phyloP scores from a whole-genome alignment of 2,797 vertebrate genomes.

The Mallotus villosus region DNA sequence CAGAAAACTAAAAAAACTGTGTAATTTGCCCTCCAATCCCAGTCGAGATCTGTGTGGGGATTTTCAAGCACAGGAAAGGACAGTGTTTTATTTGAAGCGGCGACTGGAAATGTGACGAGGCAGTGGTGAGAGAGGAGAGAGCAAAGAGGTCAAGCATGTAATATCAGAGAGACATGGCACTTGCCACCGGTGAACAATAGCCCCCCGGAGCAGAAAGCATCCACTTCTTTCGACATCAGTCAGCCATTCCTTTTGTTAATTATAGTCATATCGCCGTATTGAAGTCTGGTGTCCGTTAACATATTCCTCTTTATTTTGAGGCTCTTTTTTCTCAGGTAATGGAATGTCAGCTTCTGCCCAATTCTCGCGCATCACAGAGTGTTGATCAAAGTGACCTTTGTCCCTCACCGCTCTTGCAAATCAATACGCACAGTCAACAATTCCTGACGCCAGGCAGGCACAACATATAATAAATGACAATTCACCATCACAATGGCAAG shows the following conservation, averaged over 20 bases:
- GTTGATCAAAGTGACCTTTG: slow-evolving; percentile 94
- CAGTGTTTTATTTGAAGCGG: slow-evolving; percentile 58
- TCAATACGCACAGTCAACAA: slow-evolving; percentile 82
- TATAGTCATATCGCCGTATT: slow-evolving; percentile 81
- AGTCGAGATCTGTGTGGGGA: slow-evolving; percentile 20
- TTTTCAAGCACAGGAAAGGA: slow-evolving; percentile 33
- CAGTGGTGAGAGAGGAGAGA: slow-evolving; percentile 33
- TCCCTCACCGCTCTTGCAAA: slow-evolving; percentile 81
- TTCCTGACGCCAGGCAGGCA: slow-evolving; percentile 81
- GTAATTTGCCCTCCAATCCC: slow-evolving; percentile 20
- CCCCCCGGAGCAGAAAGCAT: slow-evolving; percentile 60
- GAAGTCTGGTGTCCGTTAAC: slow-evolving; percentile 81
- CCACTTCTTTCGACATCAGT: slow-evolving; percentile 56
- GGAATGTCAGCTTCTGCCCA: slow-evolving; percentile 84
- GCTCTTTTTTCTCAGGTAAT: slow-evolving; percentile 81
- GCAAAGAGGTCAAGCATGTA: slow-evolving; percentile 77
- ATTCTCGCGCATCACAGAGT: slow-evolving; percentile 79
- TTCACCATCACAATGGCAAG: slow-evolving; percentile 75
- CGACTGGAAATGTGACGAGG: slow-evolving; percentile 35
- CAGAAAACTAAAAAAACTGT: slow-evolving; percentile 11
- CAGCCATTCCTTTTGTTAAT: slow-evolving; percentile 84
- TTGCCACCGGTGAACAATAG: slow-evolving; percentile 70
- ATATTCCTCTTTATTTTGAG: slow-evolving; percentile 85
- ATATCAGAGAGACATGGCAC: slow-evolving; percentile 67
- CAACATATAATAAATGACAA: slow-evolving; percentile 93